phyloP scores from a whole-genome alignment of 2,113 vertebrate genomes.

The Chrysemys picta region DNA sequence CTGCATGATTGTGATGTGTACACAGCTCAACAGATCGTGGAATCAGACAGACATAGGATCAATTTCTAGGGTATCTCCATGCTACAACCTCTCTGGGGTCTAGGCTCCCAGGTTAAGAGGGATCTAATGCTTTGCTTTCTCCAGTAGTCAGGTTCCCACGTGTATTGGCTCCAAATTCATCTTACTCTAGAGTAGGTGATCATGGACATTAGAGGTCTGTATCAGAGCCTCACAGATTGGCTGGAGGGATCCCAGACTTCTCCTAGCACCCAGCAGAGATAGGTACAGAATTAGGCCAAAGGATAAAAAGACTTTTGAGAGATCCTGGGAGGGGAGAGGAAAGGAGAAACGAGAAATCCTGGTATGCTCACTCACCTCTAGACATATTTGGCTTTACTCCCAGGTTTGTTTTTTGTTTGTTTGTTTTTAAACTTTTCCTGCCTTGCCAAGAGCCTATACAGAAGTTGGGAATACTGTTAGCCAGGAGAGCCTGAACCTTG shows the following conservation, averaged over 20 bases:
- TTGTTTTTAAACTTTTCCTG: background rate
- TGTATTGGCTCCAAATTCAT: background rate
- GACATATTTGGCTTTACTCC: background rate
- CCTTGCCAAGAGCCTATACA: background rate
- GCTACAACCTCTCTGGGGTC: background rate
- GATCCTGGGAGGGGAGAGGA: background rate
- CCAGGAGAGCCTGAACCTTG: background rate
- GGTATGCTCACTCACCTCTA: background rate
- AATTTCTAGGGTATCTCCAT: background rate
- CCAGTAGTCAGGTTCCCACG: background rate
- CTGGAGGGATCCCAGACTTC: background rate
- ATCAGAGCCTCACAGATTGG: background rate
- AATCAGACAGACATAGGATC: background rate
- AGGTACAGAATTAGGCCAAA: background rate
- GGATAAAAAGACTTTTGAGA: background rate
- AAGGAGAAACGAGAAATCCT: background rate
- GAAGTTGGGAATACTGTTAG: background rate
- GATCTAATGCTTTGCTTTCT: background rate
- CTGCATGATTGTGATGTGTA: background rate
- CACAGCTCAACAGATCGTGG: background rate
- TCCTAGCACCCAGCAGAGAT: background rate
- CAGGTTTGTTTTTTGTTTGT: background rate
- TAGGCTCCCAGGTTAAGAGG: background rate
- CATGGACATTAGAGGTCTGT: background rate
- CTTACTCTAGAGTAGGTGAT: background rate